phyloP scores from a whole-genome alignment of 2,888 invertebrate species.

The Ceramica pisi region DNA sequence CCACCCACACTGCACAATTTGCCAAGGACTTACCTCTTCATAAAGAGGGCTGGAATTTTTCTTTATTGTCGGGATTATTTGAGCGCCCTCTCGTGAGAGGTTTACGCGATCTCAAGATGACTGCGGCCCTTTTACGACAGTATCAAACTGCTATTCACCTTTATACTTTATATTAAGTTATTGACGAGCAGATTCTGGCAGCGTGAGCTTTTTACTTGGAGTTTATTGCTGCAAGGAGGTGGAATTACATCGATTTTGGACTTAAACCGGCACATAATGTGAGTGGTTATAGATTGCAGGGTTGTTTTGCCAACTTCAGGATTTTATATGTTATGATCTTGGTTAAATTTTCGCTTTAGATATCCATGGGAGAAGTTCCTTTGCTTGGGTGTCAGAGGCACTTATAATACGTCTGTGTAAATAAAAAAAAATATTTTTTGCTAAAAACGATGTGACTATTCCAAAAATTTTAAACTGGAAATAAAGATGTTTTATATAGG shows the following conservation, averaged over 20 bases:
- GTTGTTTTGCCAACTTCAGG: background rate
- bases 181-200: conserved; percentile 72
- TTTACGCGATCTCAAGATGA: conserved; percentile 89
- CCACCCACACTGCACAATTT: conserved; percentile 80
- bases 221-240: conserved; percentile 44
- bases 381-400: no score
- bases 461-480: no score
- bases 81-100: conserved; percentile 86
- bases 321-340: background rate
- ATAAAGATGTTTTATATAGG: background rate
- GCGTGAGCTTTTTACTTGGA: conserved; percentile 62
- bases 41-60: conserved; percentile 90
- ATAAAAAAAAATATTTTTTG: no score
- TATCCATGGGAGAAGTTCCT: no score
- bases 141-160: conserved; percentile 87
- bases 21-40: conserved; percentile 91
- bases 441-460: no score
- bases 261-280: conserved; percentile 15
- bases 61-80: conserved; percentile 90
- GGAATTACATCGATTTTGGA: conserved; percentile 20
- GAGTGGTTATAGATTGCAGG: background rate
- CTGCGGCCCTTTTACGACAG: conserved; percentile 88
- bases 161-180: conserved; percentile 87
- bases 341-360: no score
- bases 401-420: no score